A percentile compares a stretch with the other conserved stretches of the same genome.
These are phyloP conservation scores for Eupithecia centaureata DNA, from an alignment of 2,888 invertebrate species.

Conservation along the genomic window DNA sequence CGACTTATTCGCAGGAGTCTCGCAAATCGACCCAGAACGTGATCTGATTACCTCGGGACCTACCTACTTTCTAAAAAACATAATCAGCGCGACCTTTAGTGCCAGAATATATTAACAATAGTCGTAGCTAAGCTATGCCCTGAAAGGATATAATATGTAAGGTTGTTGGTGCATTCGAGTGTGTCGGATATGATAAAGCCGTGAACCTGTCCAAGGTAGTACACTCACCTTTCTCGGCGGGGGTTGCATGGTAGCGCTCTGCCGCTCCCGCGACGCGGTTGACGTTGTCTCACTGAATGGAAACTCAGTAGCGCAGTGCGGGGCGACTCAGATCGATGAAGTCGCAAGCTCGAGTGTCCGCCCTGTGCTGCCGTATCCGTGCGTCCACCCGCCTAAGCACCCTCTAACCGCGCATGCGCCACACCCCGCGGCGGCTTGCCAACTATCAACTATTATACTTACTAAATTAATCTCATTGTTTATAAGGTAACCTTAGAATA, in stretches of 20 bases:
- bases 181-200: conserved; percentile 3
- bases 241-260: conserved; percentile 87
- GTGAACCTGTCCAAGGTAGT: conserved; percentile 22
- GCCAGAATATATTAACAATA: background rate
- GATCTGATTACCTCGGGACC: background rate
- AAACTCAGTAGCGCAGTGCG: conserved; percentile 39
- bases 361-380: conserved; percentile 49
- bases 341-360: conserved; percentile 59
- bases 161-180: conserved; percentile 17
- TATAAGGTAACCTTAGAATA: conserved; percentile 18
- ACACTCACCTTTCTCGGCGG: conserved; percentile 92
- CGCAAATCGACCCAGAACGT: background rate
- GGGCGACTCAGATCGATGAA: conserved; percentile 56
- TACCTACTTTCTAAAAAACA: background rate
- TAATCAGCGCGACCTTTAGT: background rate
- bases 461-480: too few relatives aligned
- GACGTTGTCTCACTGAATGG: conserved; percentile 47
- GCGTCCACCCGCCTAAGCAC: conserved; percentile 37
- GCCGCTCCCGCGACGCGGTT: conserved; percentile 44
- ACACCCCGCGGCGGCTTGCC: conserved; percentile 9
- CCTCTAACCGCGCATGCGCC: conserved; percentile 53
- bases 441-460: too few relatives aligned
- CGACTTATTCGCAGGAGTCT: too few relatives aligned
- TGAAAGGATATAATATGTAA: background rate
- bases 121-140: background rate